These are phyloP conservation scores for Nezara viridula DNA, from an alignment of 2,888 invertebrate species.

Conservation along the genomic window DNA sequence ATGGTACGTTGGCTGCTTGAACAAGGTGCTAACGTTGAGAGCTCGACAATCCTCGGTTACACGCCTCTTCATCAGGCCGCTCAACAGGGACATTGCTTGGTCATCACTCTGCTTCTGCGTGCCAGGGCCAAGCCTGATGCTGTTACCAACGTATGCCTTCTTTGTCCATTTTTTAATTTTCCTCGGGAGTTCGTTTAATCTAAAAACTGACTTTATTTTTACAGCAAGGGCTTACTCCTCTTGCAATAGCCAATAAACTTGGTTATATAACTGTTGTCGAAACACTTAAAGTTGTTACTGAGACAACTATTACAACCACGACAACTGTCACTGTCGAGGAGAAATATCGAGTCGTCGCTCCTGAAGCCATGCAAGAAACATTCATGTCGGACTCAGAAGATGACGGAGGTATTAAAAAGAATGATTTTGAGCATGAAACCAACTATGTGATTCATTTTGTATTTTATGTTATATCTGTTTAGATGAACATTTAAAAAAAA, in stretches of 20 bases:
- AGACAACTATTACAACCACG: slow-evolving; percentile 77
- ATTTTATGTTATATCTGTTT: slow-evolving; percentile 47
- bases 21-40: slow-evolving; percentile 89
- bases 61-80: slow-evolving; percentile 98
- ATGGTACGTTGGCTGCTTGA: slow-evolving; percentile 92
- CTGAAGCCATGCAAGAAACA: slow-evolving; percentile 98
- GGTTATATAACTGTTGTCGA: slow-evolving; percentile 99
- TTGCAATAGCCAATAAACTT: slow-evolving; percentile 95
- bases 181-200: not conserved
- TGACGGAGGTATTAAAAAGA: slow-evolving; percentile 83
- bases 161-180: not conserved
- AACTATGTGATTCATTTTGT: slow-evolving; percentile 50
- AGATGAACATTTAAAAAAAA: slow-evolving; percentile 37
- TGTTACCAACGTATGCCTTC: slow-evolving; percentile 86
- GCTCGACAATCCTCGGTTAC: slow-evolving; percentile 84
- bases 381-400: slow-evolving; percentile 99
- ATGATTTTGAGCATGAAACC: slow-evolving; percentile 18
- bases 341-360: slow-evolving; percentile 96
- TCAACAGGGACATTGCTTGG: slow-evolving; percentile 97
- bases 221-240: slow-evolving; percentile 96
- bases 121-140: slow-evolving; percentile 96
- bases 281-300: slow-evolving; percentile 89
- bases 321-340: slow-evolving; percentile 81
- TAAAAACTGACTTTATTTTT: slow-evolving; percentile 63
- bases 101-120: slow-evolving; percentile 92